Evolutionary conservation across 2,797 vertebrate genomes (phyloP).

Genomic region (Malurus leucopterus): DNA sequence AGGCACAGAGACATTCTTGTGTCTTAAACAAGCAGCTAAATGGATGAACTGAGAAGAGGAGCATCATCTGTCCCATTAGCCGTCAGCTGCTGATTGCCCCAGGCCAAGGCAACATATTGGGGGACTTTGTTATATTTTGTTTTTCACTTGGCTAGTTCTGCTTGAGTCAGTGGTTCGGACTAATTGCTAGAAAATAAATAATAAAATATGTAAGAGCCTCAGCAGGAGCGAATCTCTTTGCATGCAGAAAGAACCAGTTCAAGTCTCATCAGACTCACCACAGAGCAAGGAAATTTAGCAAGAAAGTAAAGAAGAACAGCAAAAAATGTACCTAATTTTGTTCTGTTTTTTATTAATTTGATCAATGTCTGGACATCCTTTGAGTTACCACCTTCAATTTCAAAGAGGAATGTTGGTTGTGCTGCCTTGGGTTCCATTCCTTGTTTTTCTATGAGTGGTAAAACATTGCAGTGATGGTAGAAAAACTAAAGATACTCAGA

Average conservation of each 20-base stretch:
- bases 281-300: background rate
- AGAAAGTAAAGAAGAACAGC: background rate
- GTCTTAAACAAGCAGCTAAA: conserved; percentile 62
- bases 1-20: conserved; percentile 2
- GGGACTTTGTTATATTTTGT: conserved; percentile 59
- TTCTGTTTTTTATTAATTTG: background rate
- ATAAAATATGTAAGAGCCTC: conserved; percentile 29
- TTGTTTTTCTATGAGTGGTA: background rate
- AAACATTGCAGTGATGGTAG: background rate
- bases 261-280: background rate
- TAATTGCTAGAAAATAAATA: conserved; percentile 64
- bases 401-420: background rate
- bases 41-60: conserved; percentile 49
- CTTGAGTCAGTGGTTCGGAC: conserved; percentile 58
- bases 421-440: background rate
- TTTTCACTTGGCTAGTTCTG: conserved; percentile 61
- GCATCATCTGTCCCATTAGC: conserved; percentile 64
- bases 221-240: background rate
- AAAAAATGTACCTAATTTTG: background rate
- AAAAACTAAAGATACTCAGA: background rate
- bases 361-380: background rate
- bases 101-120: conserved; percentile 58
- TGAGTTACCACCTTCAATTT: background rate
- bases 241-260: background rate
- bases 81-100: conserved; percentile 42